A percentile compares a stretch with the other conserved stretches of the same genome.
These are phyloP conservation scores for Bubo blakistoni DNA, from an alignment of 2,113 vertebrate genomes.

Conservation along the genomic window DNA sequence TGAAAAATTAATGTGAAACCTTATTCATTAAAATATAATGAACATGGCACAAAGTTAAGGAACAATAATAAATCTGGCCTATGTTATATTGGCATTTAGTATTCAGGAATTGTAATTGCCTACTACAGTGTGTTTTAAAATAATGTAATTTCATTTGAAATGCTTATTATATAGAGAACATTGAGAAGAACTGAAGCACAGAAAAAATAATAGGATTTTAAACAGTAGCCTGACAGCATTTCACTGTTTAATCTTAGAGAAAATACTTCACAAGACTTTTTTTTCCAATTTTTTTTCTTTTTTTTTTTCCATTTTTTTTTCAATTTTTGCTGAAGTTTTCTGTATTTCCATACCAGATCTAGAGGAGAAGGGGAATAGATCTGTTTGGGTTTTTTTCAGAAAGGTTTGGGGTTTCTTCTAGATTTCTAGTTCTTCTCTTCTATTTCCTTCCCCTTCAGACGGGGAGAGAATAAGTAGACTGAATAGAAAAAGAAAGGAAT, in stretches of 20 bases:
- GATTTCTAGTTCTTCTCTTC: neutral
- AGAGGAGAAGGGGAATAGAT: neutral
- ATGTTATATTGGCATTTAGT: slow-evolving; percentile 38
- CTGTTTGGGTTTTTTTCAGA: neutral
- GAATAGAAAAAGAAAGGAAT: neutral
- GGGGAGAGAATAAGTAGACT: neutral
- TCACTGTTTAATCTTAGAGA: neutral
- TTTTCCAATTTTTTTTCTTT: too few relatives aligned
- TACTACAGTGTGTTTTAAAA: slow-evolving; percentile 50
- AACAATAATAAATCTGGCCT: slow-evolving; percentile 48
- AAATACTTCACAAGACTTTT: neutral
- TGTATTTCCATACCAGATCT: neutral
- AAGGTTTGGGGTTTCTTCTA: neutral
- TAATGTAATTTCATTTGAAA: slow-evolving; percentile 53
- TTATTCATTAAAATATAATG: slow-evolving; percentile 60
- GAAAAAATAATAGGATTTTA: slow-evolving; percentile 45
- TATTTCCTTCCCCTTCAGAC: neutral
- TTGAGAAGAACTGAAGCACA: slow-evolving; percentile 45
- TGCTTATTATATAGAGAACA: slow-evolving; percentile 43
- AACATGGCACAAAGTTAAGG: slow-evolving; percentile 38
- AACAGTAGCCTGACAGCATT: slow-evolving; percentile 7
- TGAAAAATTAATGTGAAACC: slow-evolving; percentile 53
- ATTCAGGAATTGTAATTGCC: slow-evolving; percentile 53
- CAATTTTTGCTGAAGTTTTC: neutral
- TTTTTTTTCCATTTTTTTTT: accelerated